phyloP scores from a whole-genome alignment of 2,797 vertebrate species.

The Uromys caudimaculatus region DNA sequence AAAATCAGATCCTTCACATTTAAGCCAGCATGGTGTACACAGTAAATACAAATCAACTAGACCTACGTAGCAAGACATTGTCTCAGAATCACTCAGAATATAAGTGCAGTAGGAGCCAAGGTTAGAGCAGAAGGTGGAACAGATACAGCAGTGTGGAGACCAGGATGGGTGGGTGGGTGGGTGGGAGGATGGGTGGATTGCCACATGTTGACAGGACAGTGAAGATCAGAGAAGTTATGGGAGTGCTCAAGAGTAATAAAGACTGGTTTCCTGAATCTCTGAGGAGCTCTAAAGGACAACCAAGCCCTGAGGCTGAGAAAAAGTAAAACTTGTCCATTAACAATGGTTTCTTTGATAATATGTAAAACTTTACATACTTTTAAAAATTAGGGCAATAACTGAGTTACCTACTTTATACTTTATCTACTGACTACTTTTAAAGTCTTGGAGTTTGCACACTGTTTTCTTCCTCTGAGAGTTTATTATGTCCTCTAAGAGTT shows the following conservation, averaged over 20 bases:
- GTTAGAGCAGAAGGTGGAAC: neutral
- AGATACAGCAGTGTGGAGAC: neutral
- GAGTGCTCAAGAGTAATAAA: neutral
- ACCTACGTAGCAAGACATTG: neutral
- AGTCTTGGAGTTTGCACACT: conserved; percentile 9
- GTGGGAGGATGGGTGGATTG: neutral
- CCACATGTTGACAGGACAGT: neutral
- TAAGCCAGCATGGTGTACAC: neutral
- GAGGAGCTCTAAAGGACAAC: neutral
- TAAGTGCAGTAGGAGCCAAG: neutral
- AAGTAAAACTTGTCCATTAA: conserved; percentile 43
- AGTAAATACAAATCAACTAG: neutral
- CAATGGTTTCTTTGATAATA: conserved; percentile 5
- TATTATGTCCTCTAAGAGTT: neutral
- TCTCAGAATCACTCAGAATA: neutral
- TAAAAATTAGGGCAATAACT: conserved; percentile 17
- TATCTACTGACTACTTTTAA: neutral
- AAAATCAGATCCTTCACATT: neutral
- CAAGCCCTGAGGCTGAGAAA: neutral
- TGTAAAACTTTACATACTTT: conserved; percentile 1
- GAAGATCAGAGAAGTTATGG: neutral
- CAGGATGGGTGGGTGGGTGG: too few species aligned
- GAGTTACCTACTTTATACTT: conserved; percentile 1
- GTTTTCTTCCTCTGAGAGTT: neutral
- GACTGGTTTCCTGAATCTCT: neutral